Base-by-base conservation (phyloP, 2,888 invertebrate species). In the Acrobasis repandana region DNA sequence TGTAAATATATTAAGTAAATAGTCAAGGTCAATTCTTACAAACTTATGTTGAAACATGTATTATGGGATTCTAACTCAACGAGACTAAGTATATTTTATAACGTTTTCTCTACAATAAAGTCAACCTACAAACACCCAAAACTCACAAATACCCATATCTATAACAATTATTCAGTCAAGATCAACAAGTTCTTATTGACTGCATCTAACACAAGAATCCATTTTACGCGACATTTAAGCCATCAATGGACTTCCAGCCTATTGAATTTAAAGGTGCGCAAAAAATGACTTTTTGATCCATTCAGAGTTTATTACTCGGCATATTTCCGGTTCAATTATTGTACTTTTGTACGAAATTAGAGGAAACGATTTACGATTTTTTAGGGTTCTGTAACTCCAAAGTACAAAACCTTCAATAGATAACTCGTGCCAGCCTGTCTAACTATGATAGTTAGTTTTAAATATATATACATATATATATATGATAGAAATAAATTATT, bases 281-380 rank as follows among this genome's bases (percentile, higher is more conserved):
- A 61, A 60, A 60, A 49, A 63, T 68, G 72, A 70, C 74, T 74
- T 65, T 69, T 76, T 69, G 73, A 76, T 75, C 69, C 69, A 68
- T 71, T 71, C 69, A 71, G 38, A 63, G 65, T 69, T 64, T 66
- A 68, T 65, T 65, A 68, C 62, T 70, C 14, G 69, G 65, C 70
- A 72, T 71, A 74, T 79, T 76, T 80, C 80, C 80, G 80, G 79
- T 76, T 75, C 73, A 70, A 15, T 67, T 76, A 79, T 63, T 79
- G 77, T 76, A 63, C 58, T 33, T 52, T 60, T 60, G 60, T 60
- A 60, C 28, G 56, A 60, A 59, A 47, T 52, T 52, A 34, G 51
- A 60, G 60, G 60, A 60, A 60, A 60, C 43, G 18, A 34, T 34
- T 38, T 36, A n/a, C 8, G 52, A 47, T 49, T 49, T 50, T 49